Percentiles rank a stretch among this genome's conserved stretches.
These are phyloP conservation scores for Halichoerus grypus DNA, from an alignment of 2,113 vertebrate genomes.

Conservation along the genomic window DNA sequence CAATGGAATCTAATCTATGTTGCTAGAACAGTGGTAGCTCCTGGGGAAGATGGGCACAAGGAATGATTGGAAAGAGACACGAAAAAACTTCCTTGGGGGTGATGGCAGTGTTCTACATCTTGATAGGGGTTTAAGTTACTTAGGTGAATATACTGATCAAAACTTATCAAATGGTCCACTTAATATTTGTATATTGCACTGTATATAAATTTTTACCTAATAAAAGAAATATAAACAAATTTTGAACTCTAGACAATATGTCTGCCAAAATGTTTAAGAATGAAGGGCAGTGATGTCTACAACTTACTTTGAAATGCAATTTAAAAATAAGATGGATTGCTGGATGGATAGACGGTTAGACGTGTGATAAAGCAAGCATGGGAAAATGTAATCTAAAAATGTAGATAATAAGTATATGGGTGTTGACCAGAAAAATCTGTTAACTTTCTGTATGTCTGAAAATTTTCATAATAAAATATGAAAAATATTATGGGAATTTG, in stretches of 20 bases:
- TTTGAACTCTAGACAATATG: neutral
- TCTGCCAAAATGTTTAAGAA: neutral
- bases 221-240: neutral
- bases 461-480: neutral
- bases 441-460: neutral
- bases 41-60: neutral
- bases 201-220: neutral
- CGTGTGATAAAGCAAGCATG: neutral
- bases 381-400: neutral
- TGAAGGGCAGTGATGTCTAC: neutral
- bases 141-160: neutral
- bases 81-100: neutral
- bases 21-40: neutral
- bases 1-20: neutral
- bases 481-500: neutral
- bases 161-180: fast-evolving
- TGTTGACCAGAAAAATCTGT: neutral
- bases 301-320: neutral
- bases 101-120: neutral
- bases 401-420: neutral
- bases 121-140: too few relatives aligned
- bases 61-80: neutral
- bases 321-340: neutral
- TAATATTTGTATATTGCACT: neutral
- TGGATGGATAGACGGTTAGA: neutral